Evolutionary conservation across 2,113 vertebrate genomes (phyloP).

Genomic region (Melanerpes formicivorus): DNA sequence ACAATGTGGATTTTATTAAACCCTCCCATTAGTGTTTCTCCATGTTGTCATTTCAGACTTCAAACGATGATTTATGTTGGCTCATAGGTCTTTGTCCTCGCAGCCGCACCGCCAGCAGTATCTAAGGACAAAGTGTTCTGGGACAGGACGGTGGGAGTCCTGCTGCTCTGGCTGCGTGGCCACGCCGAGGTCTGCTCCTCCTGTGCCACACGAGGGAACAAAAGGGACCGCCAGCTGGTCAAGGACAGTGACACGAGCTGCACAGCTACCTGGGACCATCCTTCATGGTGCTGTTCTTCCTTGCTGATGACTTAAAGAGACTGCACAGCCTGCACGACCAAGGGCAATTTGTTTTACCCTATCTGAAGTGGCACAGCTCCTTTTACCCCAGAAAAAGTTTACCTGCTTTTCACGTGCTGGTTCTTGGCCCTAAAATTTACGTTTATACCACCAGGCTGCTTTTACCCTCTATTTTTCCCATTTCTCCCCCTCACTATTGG

Average conservation of each 20-base stretch:
- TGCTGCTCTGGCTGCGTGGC: neutral
- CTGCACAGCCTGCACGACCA: too few relatives aligned
- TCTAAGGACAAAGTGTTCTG: slow-evolving; percentile 67
- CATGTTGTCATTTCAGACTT: slow-evolving; percentile 66
- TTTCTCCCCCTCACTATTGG: neutral
- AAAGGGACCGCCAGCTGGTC: slow-evolving; percentile 2
- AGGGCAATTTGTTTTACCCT: fast-evolving
- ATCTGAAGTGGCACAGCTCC: neutral
- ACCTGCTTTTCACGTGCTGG: neutral
- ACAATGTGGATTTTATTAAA: slow-evolving; percentile 71
- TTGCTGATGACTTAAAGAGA: neutral
- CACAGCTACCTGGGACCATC: neutral
- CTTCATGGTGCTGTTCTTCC: neutral
- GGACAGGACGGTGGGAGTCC: slow-evolving; percentile 17
- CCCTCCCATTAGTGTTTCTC: slow-evolving; percentile 63
- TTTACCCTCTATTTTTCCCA: neutral
- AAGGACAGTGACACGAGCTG: neutral
- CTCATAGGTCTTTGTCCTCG: slow-evolving; percentile 58
- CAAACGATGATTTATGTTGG: slow-evolving; percentile 70
- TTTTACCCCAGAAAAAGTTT: neutral
- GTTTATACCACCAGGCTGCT: neutral
- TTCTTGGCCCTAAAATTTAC: neutral
- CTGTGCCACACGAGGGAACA: neutral
- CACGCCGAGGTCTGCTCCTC: neutral
- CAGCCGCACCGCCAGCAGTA: slow-evolving; percentile 16